Conservation (phyloP, 1,140 invertebrate species). For the Pseudomyrmex sp. region DNA sequence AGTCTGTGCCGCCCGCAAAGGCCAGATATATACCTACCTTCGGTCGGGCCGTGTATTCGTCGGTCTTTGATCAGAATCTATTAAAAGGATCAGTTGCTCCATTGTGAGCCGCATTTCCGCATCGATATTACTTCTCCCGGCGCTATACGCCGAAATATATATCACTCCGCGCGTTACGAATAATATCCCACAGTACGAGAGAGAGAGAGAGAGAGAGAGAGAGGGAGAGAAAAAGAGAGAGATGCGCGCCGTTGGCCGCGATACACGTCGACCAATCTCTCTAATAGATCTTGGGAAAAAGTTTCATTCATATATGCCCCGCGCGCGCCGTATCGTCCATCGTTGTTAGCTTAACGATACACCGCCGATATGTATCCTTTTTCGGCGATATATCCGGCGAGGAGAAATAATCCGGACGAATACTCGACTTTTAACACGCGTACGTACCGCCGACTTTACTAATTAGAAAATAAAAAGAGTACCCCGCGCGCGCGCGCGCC, state of each 20-base stretch:
- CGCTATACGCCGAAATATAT: conserved; percentile 12
- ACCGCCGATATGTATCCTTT: conserved; percentile 53
- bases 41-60: conserved; percentile 40
- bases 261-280: conserved; percentile 70
- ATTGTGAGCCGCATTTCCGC: conserved; percentile 67
- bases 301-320: conserved; percentile 46
- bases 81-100: conserved; percentile 74
- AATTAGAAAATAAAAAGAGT: conserved; percentile 52
- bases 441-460: conserved; percentile 20
- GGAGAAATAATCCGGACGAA: conserved; percentile 43
- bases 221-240: neutral
- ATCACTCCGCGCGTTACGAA: conserved; percentile 32
- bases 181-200: conserved; percentile 18
- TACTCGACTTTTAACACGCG: conserved; percentile 43
- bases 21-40: conserved; percentile 57
- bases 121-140: conserved; percentile 69
- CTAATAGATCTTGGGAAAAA: conserved; percentile 70
- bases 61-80: conserved; percentile 74
- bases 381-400: conserved; percentile 30
- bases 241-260: conserved; percentile 58
- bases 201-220: conserved; percentile 21
- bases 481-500: neutral
- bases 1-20: conserved; percentile 43
- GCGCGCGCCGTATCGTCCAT: conserved; percentile 10
- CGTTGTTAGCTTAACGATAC: conserved; percentile 61